Conservation (phyloP, 2,888 invertebrate genomes). For the Dryadula phaetusa region DNA sequence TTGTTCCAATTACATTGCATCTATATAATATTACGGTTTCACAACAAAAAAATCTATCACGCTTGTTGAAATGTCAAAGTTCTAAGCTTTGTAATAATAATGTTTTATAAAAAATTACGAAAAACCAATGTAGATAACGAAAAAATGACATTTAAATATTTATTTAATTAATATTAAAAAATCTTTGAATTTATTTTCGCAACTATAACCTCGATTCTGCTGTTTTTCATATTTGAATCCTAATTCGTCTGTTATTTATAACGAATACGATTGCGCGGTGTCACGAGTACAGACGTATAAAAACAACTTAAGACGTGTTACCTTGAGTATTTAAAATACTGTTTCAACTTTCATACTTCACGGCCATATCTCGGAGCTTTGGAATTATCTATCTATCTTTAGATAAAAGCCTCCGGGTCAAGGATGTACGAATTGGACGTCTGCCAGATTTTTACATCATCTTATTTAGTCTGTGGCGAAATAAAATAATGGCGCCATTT, state of each 20-base stretch:
- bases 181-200: background rate
- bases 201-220: conserved; percentile 9
- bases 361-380: conserved; percentile 48
- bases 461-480: conserved; percentile 42
- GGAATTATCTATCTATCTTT: conserved; percentile 42
- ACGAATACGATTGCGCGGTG: conserved; percentile 26
- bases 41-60: conserved; percentile 37
- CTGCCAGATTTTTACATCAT: conserved; percentile 52
- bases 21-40: conserved; percentile 27
- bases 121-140: no score
- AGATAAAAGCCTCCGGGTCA: conserved; percentile 58
- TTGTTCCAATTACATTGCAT: conserved; percentile 25
- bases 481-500: conserved; percentile 32
- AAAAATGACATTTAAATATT: conserved; percentile 3
- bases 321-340: conserved; percentile 51
- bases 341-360: conserved; percentile 49
- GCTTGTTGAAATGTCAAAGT: conserved; percentile 26
- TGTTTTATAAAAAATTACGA: no score
- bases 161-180: conserved; percentile 2
- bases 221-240: background rate
- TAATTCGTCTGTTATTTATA: conserved; percentile 10
- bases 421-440: conserved; percentile 58
- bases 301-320: conserved; percentile 35
- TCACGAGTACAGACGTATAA: conserved; percentile 34
- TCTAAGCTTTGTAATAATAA: background rate